Base-by-base conservation (phyloP, 1,140 invertebrate species). In the Zaprionus capensis region DNA sequence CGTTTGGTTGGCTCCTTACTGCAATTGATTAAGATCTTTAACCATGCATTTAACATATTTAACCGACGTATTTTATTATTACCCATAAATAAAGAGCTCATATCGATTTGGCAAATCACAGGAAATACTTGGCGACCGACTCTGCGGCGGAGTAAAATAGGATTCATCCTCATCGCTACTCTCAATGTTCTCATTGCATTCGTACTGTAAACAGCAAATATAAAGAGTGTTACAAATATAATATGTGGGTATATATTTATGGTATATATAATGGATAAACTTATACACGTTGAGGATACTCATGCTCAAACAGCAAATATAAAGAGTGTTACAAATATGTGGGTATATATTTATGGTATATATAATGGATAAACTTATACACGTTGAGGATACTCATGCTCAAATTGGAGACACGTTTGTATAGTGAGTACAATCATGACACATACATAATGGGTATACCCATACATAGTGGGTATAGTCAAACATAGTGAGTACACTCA, bases 1-100 rank as follows among this genome's bases (percentile, higher is more conserved):
- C 95, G 94, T 88, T 96, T 96, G 0, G 95, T 95, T 17, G 96
- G 95, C 72, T 94, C 93, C 75, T 94, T 94, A 11, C 96, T 96
- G 83, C 62, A 94, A 31, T 11, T 0, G 28, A 36, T 28, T n/a
- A 15, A 1, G 5, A 36, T 36, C n/a, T 9, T 17, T 22, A n/a
- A n/a, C 59, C 15, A 11, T 9, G 20, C 15, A 44, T 17, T n/a
- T 11, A 34, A 34, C 9, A 17, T 15, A 22, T 31, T 46, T 7
- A 12, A 6, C 5, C 4, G 7, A 17, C 12, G 56, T 34, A 31
- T 55, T 38, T 17, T 11, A 1, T 14, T 63, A 69, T 55, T 68
- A 92, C 91, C 91, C 91, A 61, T 78, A 91, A 3, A 92, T 92
- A 34, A 74, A 92, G 5, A 92, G 53, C 14, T 91, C 71, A 28